Evolutionary conservation across 2,113 vertebrate species (phyloP).

Genomic region (Prochilodus magdalenae): DNA sequence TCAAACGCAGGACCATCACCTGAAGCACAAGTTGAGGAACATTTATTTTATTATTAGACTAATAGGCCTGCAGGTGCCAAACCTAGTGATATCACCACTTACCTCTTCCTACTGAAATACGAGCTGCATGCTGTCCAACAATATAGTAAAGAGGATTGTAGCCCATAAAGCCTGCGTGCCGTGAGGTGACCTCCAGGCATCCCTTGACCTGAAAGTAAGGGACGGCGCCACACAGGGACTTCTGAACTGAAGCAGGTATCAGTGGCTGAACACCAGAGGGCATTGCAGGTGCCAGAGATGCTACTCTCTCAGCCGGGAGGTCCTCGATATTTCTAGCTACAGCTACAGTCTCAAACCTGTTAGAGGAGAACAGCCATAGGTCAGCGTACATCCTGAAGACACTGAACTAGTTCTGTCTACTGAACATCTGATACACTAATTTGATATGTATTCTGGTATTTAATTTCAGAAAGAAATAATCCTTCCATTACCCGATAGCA

Average conservation of each 20-base stretch:
- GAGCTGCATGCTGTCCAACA: constrained; percentile 71
- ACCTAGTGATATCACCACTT: constrained; percentile 30
- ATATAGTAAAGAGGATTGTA: constrained; percentile 67
- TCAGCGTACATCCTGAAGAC: neutral
- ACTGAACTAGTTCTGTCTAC: no score
- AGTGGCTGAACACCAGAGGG: constrained; percentile 17
- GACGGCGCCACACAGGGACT: constrained; percentile 66
- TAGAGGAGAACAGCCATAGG: neutral
- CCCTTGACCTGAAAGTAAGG: constrained; percentile 67
- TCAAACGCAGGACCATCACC: constrained; percentile 73
- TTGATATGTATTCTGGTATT: constrained; percentile 61
- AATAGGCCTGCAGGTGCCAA: no score
- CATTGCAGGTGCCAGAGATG: constrained; percentile 72
- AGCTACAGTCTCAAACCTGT: constrained; percentile 78
- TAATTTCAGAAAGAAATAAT: neutral
- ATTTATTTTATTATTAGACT: no score
- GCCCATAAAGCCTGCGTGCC: constrained; percentile 69
- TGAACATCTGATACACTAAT: no score
- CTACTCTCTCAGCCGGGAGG: constrained; percentile 64
- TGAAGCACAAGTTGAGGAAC: constrained; percentile 37
- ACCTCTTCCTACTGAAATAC: constrained; percentile 73
- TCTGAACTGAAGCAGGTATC: constrained; percentile 44
- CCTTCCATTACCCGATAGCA: constrained; percentile 62
- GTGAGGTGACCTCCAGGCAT: constrained; percentile 70
- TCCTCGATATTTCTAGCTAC: constrained; percentile 80